phyloP scores from a whole-genome alignment of 2,113 vertebrate genomes.

The rabbit (Oryctolagus cuniculus) region DNA sequence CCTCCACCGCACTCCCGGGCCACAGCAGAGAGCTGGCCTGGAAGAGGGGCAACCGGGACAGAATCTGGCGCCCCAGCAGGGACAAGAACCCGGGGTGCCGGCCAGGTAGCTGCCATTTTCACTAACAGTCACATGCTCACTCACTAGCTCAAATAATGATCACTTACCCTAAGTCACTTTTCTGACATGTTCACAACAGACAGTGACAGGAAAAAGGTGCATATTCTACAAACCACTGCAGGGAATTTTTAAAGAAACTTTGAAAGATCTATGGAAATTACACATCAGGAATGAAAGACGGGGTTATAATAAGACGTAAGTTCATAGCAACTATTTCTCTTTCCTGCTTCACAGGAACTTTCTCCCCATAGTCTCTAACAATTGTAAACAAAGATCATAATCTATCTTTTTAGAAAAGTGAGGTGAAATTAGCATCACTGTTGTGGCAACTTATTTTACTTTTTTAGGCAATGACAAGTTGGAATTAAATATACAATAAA shows the following conservation, averaged over 20 bases:
- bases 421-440: neutral
- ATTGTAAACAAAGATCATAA: neutral
- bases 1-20: too few species aligned
- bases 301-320: neutral
- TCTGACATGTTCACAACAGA: neutral
- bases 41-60: too few species aligned
- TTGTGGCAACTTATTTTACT: neutral
- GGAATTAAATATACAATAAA: neutral
- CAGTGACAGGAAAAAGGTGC: slow-evolving; percentile 6
- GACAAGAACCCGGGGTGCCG: too few species aligned
- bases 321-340: slow-evolving; percentile 14
- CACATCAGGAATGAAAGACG: neutral
- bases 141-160: neutral
- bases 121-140: neutral
- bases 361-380: neutral
- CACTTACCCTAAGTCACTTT: neutral
- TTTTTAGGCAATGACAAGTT: neutral
- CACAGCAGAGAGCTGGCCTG: too few species aligned
- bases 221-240: slow-evolving; percentile 1
- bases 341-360: slow-evolving; percentile 28
- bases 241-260: neutral
- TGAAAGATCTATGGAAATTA: neutral
- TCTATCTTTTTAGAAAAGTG: neutral
- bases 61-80: too few species aligned
- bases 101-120: neutral